A percentile compares a stretch with the other conserved stretches of the same genome.
These are phyloP conservation scores for Parazoanthus atlanticus DNA, from an alignment of 92 coral and sea anemone species.

Conservation along the genomic window DNA sequence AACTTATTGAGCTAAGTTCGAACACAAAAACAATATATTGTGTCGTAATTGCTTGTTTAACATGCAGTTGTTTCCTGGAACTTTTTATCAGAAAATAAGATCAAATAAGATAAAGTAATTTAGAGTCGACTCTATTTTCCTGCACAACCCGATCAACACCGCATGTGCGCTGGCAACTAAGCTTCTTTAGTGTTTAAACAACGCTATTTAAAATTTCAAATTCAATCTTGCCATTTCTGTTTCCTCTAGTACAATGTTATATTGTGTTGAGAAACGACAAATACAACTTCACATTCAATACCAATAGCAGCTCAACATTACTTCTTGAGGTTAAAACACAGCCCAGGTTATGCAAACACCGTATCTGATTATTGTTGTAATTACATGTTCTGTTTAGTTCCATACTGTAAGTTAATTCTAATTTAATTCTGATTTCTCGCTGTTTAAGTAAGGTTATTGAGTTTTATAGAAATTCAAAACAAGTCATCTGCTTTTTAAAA, in stretches of 20 bases:
- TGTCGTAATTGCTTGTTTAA: background rate
- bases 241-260: background rate
- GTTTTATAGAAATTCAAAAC: conserved; percentile 22
- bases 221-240: background rate
- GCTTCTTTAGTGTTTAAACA: background rate
- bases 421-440: conserved; percentile 15
- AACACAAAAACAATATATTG: background rate
- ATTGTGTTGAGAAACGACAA: background rate
- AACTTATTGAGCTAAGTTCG: background rate
- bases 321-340: background rate
- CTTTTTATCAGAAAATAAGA: background rate
- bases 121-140: background rate
- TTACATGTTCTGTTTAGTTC: conserved; percentile 28
- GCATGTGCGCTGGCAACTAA: background rate
- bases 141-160: background rate
- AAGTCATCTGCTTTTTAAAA: conserved; percentile 1
- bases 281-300: background rate
- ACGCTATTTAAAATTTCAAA: background rate
- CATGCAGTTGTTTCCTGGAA: background rate
- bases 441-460: conserved; percentile 25
- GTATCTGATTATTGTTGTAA: background rate
- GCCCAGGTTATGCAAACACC: background rate
- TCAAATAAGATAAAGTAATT: background rate
- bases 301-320: background rate
- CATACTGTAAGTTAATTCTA: conserved; percentile 14